phyloP scores from a whole-genome alignment of 2,113 vertebrate species.

The Passer domesticus region DNA sequence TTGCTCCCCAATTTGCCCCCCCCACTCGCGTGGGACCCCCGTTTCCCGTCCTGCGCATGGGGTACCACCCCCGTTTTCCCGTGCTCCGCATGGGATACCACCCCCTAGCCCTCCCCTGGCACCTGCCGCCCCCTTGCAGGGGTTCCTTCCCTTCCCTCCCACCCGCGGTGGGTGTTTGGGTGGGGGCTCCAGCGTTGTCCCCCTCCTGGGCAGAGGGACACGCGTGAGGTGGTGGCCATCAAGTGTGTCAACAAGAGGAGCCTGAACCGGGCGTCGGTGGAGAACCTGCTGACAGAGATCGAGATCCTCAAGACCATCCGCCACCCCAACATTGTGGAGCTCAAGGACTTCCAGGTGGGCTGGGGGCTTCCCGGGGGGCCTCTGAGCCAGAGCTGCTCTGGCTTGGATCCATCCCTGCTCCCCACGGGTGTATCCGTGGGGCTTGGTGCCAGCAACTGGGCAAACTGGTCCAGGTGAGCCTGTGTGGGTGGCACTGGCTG shows the following conservation, averaged over 20 bases:
- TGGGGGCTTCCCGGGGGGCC: accelerated
- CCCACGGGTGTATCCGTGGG: accelerated
- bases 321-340: constrained; percentile 92
- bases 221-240: constrained; percentile 91
- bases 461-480: not conserved
- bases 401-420: not conserved
- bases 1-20: accelerated
- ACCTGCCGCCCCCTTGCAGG: not conserved
- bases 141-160: accelerated
- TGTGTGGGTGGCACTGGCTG: accelerated
- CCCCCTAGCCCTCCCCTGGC: not conserved
- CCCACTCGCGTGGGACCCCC: accelerated
- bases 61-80: accelerated
- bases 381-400: accelerated
- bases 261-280: constrained; percentile 89
- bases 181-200: not conserved
- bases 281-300: constrained; percentile 95
- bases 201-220: constrained; percentile 78
- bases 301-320: constrained; percentile 92
- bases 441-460: not conserved
- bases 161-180: accelerated
- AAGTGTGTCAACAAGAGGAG: constrained; percentile 94
- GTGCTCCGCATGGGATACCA: no score
- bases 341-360: constrained; percentile 94
- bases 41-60: accelerated